A percentile compares a stretch with the other conserved stretches of the same genome.
phyloP scores from a whole-genome alignment of 2,797 vertebrate genomes.

The Bryconaethiops microstoma region DNA sequence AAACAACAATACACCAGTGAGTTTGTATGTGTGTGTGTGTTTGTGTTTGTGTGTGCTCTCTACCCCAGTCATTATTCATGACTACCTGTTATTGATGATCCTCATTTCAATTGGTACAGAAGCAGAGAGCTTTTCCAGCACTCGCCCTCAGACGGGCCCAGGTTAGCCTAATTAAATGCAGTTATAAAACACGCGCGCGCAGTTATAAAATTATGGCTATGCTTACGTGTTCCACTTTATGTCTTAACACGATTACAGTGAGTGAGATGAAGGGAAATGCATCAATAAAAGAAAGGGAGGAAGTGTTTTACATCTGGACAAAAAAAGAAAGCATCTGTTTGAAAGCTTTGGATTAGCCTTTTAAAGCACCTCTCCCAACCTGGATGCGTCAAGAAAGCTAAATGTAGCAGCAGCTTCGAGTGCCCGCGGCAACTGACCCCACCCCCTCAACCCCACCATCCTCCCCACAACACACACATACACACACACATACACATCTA shows the following conservation, averaged over 20 bases:
- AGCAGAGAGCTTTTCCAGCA: slow-evolving; percentile 41
- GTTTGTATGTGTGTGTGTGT: neutral
- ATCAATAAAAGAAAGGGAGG: slow-evolving; percentile 39
- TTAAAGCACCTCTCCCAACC: slow-evolving; percentile 34
- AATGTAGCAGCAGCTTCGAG: neutral
- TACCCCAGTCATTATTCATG: slow-evolving; percentile 24
- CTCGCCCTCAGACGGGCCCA: slow-evolving; percentile 13
- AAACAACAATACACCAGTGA: neutral
- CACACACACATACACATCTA: slow-evolving; percentile 12
- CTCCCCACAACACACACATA: neutral
- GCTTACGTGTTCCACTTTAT: slow-evolving; percentile 33
- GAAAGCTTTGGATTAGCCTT: slow-evolving; percentile 34
- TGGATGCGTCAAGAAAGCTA: slow-evolving; percentile 32
- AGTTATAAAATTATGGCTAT: slow-evolving; percentile 23
- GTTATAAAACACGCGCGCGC: slow-evolving; percentile 55
- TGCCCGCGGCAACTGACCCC: slow-evolving; percentile 13
- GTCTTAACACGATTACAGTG: slow-evolving; percentile 45
- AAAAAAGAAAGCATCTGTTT: slow-evolving; percentile 1
- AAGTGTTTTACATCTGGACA: slow-evolving; percentile 3
- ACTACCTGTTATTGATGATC: slow-evolving; percentile 54
- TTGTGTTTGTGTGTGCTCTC: neutral
- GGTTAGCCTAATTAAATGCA: slow-evolving; percentile 59
- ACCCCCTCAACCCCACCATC: neutral
- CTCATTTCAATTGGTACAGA: slow-evolving; percentile 45
- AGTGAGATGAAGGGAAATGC: slow-evolving; percentile 39